Percentiles rank a stretch among this genome's conserved stretches.
These are phyloP conservation scores for Brachyalestes nurse DNA, from an alignment of 2,797 vertebrate species.

Conservation along the genomic window DNA sequence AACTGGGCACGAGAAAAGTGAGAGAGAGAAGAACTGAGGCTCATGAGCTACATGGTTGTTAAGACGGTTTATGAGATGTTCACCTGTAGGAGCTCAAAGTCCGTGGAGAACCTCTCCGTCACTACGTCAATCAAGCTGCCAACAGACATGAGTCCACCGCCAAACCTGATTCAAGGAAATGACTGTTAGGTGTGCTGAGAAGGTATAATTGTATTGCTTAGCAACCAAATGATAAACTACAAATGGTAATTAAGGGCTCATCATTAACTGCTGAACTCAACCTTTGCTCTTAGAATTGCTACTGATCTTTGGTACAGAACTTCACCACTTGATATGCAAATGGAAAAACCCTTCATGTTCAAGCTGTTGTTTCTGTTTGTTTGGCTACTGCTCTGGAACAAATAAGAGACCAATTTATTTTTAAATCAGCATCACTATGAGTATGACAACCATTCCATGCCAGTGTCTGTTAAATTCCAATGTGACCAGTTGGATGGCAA, in stretches of 20 bases:
- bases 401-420: too few species aligned
- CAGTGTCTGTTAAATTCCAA: too few species aligned
- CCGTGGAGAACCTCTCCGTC: constrained; percentile 81
- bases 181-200: background rate
- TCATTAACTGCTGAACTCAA: constrained; percentile 24
- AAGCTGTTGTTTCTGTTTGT: background rate
- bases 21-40: background rate
- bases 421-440: too few species aligned
- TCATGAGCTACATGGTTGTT: background rate
- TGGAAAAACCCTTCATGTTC: background rate
- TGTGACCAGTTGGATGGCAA: too few species aligned
- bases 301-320: constrained; percentile 29
- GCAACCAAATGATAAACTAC: constrained; percentile 29
- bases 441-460: too few species aligned
- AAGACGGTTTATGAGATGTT: constrained; percentile 43
- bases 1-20: background rate
- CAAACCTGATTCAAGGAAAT: constrained; percentile 70
- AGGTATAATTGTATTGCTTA: constrained; percentile 32
- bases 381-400: too few species aligned
- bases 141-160: constrained; percentile 74
- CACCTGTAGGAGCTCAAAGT: constrained; percentile 89
- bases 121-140: constrained; percentile 75
- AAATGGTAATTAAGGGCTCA: constrained; percentile 9
- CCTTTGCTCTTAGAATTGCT: constrained; percentile 42
- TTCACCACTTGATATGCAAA: background rate